phyloP scores from a whole-genome alignment of 2,888 invertebrate species.

The Synanthedon tipuliformis region DNA sequence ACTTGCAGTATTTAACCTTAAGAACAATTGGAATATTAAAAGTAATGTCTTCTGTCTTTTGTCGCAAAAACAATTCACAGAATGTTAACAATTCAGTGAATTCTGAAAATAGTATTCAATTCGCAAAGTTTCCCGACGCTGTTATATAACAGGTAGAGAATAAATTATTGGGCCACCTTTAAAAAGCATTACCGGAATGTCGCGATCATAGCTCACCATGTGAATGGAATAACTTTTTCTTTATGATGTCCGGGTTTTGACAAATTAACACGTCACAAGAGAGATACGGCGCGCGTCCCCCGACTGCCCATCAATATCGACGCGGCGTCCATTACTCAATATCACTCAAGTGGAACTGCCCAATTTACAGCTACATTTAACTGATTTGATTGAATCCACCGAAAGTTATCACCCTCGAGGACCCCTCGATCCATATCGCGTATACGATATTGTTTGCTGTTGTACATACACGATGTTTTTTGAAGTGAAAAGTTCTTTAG shows the following conservation, averaged over 20 bases:
- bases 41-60: too few relatives aligned
- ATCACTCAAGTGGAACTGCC: conserved; percentile 63
- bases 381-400: conserved; percentile 62
- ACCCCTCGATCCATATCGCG: background rate
- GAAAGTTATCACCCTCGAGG: conserved; percentile 37
- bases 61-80: too few relatives aligned
- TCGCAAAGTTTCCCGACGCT: too few relatives aligned
- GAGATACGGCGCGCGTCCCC: conserved; percentile 41
- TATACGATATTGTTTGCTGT: background rate
- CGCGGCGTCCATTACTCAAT: conserved; percentile 58
- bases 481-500: too few relatives aligned
- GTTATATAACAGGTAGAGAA: background rate
- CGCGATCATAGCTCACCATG: conserved; percentile 9
- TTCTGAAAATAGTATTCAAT: too few relatives aligned
- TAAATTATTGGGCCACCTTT: background rate
- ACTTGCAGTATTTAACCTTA: too few relatives aligned
- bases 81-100: too few relatives aligned
- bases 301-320: conserved; percentile 54
- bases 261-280: conserved; percentile 54
- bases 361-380: conserved; percentile 67
- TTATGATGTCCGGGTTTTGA: conserved; percentile 50
- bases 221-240: conserved; percentile 41
- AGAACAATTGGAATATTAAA: too few relatives aligned
- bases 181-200: background rate
- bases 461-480: too few relatives aligned